Conservation (phyloP, 1,140 invertebrate species). For the Drosophila sproati region DNA sequence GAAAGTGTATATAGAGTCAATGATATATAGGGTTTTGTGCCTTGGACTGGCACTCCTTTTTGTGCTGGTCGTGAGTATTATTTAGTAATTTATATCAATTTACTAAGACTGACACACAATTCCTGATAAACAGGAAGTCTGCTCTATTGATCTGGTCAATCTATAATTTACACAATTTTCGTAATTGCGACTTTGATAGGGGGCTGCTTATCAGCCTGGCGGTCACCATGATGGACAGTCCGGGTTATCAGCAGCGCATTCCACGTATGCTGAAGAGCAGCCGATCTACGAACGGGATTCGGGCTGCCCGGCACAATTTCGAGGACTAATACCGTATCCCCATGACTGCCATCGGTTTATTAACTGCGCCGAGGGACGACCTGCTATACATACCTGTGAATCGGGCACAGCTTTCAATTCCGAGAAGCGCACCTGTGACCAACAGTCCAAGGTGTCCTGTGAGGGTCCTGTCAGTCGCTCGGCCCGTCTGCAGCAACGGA, state of each 20-base stretch:
- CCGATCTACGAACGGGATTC: slow-evolving; percentile 60
- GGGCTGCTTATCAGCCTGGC: slow-evolving; percentile 66
- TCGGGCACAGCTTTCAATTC: slow-evolving; percentile 89
- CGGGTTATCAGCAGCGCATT: slow-evolving; percentile 59
- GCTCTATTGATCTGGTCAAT: slow-evolving; percentile 7
- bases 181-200: slow-evolving; percentile 63
- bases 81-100: slow-evolving; percentile 29
- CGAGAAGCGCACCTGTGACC: slow-evolving; percentile 87
- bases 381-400: slow-evolving; percentile 87
- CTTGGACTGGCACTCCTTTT: slow-evolving; percentile 32
- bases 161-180: slow-evolving; percentile 7
- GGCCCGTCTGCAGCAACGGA: slow-evolving; percentile 39
- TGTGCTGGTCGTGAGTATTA: slow-evolving; percentile 31
- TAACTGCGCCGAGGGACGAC: slow-evolving; percentile 88
- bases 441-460: slow-evolving; percentile 74
- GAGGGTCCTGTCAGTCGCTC: slow-evolving; percentile 23
- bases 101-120: background rate
- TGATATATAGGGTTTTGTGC: slow-evolving; percentile 21
- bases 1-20: slow-evolving; percentile 17
- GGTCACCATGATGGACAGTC: slow-evolving; percentile 44
- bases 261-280: slow-evolving; percentile 52
- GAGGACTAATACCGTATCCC: slow-evolving; percentile 87
- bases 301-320: slow-evolving; percentile 86
- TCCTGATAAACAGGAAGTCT: slow-evolving; percentile 21
- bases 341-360: slow-evolving; percentile 89